A percentile compares a stretch with the other conserved stretches of the same genome.
Evolutionary conservation across 2,797 vertebrate genomes (phyloP).

Genomic region (Syngnathus rostellatus): DNA sequence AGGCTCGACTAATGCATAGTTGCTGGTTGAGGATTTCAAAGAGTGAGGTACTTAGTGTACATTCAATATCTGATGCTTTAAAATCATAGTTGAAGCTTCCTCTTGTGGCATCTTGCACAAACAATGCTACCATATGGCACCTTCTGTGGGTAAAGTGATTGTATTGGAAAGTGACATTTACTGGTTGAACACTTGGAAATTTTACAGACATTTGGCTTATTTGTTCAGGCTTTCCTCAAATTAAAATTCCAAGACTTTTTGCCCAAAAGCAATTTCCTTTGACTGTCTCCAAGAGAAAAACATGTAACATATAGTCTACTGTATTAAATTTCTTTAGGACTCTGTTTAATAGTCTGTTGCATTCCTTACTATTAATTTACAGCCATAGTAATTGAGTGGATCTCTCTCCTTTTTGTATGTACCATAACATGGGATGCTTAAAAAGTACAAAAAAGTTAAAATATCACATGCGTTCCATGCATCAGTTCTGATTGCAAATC

Average conservation of each 20-base stretch:
- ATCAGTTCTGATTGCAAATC: not conserved
- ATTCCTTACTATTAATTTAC: not conserved
- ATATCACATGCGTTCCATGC: not conserved
- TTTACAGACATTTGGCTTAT: not conserved
- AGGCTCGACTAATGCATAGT: conserved; percentile 20
- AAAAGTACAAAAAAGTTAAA: not conserved
- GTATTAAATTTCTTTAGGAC: not conserved
- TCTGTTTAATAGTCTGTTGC: not conserved
- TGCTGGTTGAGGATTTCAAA: conserved; percentile 5
- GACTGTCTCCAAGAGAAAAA: not conserved
- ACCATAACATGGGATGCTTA: not conserved
- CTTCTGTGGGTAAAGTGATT: conserved; percentile 19
- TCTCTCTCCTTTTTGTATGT: not conserved
- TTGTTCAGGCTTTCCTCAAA: not conserved
- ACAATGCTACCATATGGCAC: conserved; percentile 29
- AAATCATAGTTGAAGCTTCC: conserved; percentile 14
- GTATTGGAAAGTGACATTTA: not conserved
- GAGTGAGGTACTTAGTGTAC: conserved; percentile 7
- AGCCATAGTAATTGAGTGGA: not conserved
- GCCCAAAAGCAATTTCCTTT: not conserved
- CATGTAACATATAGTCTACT: not conserved
- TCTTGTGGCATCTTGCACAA: conserved; percentile 13
- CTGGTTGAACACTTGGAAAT: not conserved
- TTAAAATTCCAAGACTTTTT: not conserved
- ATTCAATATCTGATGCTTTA: conserved; percentile 28